A percentile compares a stretch with the other conserved stretches of the same genome.
Evolutionary conservation across 2,888 invertebrate genomes (phyloP).

Genomic region (Tortrix viridana): DNA sequence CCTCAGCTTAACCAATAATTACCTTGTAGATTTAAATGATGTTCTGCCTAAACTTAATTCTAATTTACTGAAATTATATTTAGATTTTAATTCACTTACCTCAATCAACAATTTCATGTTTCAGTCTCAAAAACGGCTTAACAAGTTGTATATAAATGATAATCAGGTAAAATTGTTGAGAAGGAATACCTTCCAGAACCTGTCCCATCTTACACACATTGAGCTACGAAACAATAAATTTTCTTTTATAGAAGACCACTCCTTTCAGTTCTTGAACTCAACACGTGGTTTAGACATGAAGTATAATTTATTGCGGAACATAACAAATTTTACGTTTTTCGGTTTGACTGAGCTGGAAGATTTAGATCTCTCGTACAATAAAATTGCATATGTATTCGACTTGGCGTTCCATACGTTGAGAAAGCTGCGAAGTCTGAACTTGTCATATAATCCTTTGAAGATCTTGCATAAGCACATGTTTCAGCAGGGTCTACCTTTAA

Average conservation of each 20-base stretch:
- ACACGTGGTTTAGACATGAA: slow-evolving; percentile 92
- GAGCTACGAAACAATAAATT: slow-evolving; percentile 92
- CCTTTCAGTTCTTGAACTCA: slow-evolving; percentile 90
- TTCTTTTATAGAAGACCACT: slow-evolving; percentile 90
- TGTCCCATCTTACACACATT: slow-evolving; percentile 89
- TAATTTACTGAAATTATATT: slow-evolving; percentile 89
- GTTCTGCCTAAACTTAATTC: slow-evolving; percentile 89
- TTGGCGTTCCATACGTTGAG: slow-evolving; percentile 90
- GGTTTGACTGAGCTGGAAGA: slow-evolving; percentile 91
- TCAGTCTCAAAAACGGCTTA: slow-evolving; percentile 90
- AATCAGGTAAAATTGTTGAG: slow-evolving; percentile 90
- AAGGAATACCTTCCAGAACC: slow-evolving; percentile 89
- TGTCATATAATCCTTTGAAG: slow-evolving; percentile 90
- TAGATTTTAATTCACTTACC: slow-evolving; percentile 90
- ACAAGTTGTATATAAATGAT: slow-evolving; percentile 92
- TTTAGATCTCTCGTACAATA: slow-evolving; percentile 89
- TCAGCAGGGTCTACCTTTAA: slow-evolving; percentile 90
- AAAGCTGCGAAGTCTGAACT: slow-evolving; percentile 89
- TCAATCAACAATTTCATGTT: slow-evolving; percentile 90
- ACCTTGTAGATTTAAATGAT: slow-evolving; percentile 89
- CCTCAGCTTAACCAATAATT: slow-evolving; percentile 92
- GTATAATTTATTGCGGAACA: slow-evolving; percentile 87
- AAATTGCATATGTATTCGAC: slow-evolving; percentile 87
- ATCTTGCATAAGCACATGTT: slow-evolving; percentile 89
- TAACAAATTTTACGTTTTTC: slow-evolving; percentile 89